Conservation (phyloP, 2,113 vertebrate genomes). For the Protobothrops flavoviridis region DNA sequence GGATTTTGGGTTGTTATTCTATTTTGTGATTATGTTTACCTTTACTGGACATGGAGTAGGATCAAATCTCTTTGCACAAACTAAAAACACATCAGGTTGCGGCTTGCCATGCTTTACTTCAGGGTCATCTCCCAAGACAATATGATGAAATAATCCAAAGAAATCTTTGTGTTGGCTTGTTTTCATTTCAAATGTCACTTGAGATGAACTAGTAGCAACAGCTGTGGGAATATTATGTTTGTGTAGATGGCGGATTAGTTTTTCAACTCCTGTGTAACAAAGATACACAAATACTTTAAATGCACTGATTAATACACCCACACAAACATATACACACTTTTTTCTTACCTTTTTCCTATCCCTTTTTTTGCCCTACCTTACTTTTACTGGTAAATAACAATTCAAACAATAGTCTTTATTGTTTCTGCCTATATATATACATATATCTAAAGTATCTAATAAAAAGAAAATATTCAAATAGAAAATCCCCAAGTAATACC, state of each 20-base stretch:
- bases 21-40: conserved; percentile 67
- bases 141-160: conserved; percentile 81
- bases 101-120: conserved; percentile 84
- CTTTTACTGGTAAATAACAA: not conserved
- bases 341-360: not conserved
- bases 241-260: conserved; percentile 78
- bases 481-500: not conserved
- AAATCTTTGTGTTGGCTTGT: conserved; percentile 77
- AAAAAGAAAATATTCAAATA: not conserved
- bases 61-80: conserved; percentile 82
- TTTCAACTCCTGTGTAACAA: conserved; percentile 77
- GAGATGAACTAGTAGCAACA: conserved; percentile 83
- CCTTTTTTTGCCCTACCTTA: not conserved
- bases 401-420: not conserved
- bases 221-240: conserved; percentile 79
- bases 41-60: conserved; percentile 71
- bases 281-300: conserved; percentile 5
- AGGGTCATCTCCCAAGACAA: conserved; percentile 87
- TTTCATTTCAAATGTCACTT: conserved; percentile 77
- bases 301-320: not conserved
- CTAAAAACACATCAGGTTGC: conserved; percentile 83
- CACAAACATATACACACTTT: not conserved
- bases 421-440: not conserved
- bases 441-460: not conserved
- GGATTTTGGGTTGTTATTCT: not conserved